These are phyloP conservation scores for Phanerotoma sp. DNA, from an alignment of 2,888 invertebrate genomes.

Conservation along the genomic window DNA sequence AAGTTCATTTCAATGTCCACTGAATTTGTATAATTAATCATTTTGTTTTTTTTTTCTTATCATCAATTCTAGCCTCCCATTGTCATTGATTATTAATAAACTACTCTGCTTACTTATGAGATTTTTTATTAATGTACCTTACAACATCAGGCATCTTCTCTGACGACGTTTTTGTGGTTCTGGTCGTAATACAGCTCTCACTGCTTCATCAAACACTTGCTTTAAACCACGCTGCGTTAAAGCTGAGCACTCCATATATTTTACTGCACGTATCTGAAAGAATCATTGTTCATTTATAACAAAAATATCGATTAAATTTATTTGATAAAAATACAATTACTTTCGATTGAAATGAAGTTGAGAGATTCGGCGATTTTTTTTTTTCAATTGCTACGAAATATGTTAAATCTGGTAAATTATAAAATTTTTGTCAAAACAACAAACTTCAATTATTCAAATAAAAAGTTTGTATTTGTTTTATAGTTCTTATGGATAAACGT, in stretches of 20 bases:
- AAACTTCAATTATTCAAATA: too few relatives aligned
- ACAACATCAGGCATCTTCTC: conserved; percentile 84
- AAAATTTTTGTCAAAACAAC: too few relatives aligned
- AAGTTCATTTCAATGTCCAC: conserved; percentile 10
- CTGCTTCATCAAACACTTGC: conserved; percentile 99
- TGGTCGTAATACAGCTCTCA: conserved; percentile 94
- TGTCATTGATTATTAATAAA: conserved; percentile 17
- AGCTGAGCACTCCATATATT: conserved; percentile 99
- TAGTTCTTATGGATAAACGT: too few relatives aligned
- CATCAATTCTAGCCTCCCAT: too few relatives aligned
- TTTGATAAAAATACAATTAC: too few relatives aligned
- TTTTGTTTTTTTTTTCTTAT: conserved; percentile 23
- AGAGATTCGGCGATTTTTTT: too few relatives aligned
- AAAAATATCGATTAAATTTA: too few relatives aligned
- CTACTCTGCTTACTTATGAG: conserved; percentile 10
- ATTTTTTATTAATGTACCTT: conserved; percentile 51
- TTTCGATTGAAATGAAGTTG: too few relatives aligned
- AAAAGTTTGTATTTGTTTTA: too few relatives aligned
- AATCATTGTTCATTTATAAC: not conserved
- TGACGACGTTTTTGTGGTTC: conserved; percentile 94
- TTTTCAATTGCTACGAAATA: too few relatives aligned
- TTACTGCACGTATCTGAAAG: conserved; percentile 84
- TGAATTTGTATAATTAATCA: conserved; percentile 20
- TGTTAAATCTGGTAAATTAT: too few relatives aligned
- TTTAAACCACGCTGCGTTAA: conserved; percentile 97